phyloP scores from a whole-genome alignment of 2,888 invertebrate species.

The Strigamia crassipes region DNA sequence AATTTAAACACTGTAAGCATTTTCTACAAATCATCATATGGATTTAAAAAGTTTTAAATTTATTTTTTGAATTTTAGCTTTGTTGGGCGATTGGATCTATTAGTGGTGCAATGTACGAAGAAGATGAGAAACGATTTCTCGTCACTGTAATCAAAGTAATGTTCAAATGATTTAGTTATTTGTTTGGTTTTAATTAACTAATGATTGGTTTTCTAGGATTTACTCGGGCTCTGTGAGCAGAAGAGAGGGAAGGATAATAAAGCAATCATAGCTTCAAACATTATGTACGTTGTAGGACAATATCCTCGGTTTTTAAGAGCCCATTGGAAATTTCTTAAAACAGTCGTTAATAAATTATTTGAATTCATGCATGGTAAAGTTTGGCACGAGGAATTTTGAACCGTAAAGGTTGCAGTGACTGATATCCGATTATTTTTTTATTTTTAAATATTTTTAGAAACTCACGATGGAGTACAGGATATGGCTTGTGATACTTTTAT shows the following conservation, averaged over 20 bases:
- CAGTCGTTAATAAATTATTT: constrained; percentile 98
- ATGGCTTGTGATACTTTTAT: constrained; percentile 99
- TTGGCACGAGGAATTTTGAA: neutral
- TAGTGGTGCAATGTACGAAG: constrained; percentile 98
- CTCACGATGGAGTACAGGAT: constrained; percentile 99
- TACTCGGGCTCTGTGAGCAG: constrained; percentile 95
- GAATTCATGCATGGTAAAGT: constrained; percentile 94
- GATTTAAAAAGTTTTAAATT: neutral
- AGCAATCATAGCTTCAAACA: constrained; percentile 99
- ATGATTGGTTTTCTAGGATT: constrained; percentile 64
- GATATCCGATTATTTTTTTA: neutral
- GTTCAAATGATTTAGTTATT: neutral
- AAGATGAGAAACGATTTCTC: constrained; percentile 97
- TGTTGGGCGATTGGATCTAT: constrained; percentile 99
- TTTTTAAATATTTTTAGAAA: constrained; percentile 67
- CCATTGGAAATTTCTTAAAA: constrained; percentile 99
- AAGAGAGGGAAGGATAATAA: constrained; percentile 99
- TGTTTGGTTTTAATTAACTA: no score
- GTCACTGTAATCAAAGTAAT: constrained; percentile 90
- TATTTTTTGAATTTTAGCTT: constrained; percentile 62
- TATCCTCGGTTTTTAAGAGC: constrained; percentile 96
- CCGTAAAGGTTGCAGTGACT: neutral
- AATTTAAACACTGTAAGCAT: constrained; percentile 86
- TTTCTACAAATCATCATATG: neutral
- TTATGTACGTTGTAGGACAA: constrained; percentile 99